A percentile compares a stretch with the other conserved stretches of the same genome.
phyloP scores from a whole-genome alignment of 2,113 vertebrate species.

The Numenius arquata region DNA sequence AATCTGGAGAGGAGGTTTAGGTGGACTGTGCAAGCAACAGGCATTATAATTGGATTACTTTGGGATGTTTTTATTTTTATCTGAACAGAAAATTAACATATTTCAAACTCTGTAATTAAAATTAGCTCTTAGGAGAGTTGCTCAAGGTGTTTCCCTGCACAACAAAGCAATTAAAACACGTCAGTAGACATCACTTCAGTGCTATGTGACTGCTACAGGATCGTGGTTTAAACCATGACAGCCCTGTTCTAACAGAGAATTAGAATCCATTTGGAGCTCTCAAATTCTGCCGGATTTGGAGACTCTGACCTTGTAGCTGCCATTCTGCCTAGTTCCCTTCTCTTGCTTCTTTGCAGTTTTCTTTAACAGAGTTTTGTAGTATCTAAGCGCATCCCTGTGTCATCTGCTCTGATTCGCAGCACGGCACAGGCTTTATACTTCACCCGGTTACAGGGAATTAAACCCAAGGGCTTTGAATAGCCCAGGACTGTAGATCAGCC shows the following conservation, averaged over 20 bases:
- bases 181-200: background rate
- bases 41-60: background rate
- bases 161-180: background rate
- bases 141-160: background rate
- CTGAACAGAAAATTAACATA: background rate
- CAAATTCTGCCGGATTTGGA: background rate
- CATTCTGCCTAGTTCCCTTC: background rate
- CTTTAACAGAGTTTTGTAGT: background rate
- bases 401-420: background rate
- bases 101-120: background rate
- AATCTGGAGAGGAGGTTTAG: background rate
- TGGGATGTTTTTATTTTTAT: background rate
- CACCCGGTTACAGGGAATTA: background rate
- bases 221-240: background rate
- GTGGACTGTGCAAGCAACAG: background rate
- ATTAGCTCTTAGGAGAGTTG: background rate
- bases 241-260: background rate
- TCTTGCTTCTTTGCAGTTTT: background rate
- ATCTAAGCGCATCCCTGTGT: background rate
- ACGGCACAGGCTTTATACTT: background rate
- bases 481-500: background rate
- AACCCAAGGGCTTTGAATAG: background rate
- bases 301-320: background rate
- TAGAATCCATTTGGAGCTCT: background rate
- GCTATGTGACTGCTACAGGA: background rate